Evolutionary conservation across 2,797 vertebrate genomes (phyloP).

Genomic region (Remorina albescens): DNA sequence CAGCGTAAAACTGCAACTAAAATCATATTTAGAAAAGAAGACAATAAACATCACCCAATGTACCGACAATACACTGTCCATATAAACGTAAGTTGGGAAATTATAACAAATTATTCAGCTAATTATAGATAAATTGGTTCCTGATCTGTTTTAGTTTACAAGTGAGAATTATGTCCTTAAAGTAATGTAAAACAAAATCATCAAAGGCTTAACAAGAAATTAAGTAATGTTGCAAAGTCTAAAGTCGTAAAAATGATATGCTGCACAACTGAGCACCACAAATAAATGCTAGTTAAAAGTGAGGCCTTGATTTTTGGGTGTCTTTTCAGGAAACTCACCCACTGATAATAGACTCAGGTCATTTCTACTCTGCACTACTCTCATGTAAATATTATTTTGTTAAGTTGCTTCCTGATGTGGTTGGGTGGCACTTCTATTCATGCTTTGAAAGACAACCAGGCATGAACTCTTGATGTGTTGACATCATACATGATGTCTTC

Average conservation of each 20-base stretch:
- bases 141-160: not conserved
- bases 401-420: not conserved
- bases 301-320: too few species aligned
- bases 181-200: not conserved
- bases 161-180: not conserved
- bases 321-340: not conserved
- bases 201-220: not conserved
- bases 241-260: not conserved
- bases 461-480: conserved; percentile 41
- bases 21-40: not conserved
- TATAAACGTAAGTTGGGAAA: not conserved
- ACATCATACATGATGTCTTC: conserved; percentile 38
- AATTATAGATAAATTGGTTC: not conserved
- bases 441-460: conserved; percentile 36
- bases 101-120: not conserved
- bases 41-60: not conserved
- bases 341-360: not conserved
- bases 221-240: not conserved
- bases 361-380: not conserved
- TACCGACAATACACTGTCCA: not conserved
- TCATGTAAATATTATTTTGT: not conserved
- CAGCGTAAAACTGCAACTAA: conserved; percentile 32
- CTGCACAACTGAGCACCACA: not conserved
- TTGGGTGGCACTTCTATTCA: conserved; percentile 8
- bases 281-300: too few species aligned